Evolutionary conservation across 2,888 invertebrate genomes (phyloP).

Genomic region (Uloborus plumipes): DNA sequence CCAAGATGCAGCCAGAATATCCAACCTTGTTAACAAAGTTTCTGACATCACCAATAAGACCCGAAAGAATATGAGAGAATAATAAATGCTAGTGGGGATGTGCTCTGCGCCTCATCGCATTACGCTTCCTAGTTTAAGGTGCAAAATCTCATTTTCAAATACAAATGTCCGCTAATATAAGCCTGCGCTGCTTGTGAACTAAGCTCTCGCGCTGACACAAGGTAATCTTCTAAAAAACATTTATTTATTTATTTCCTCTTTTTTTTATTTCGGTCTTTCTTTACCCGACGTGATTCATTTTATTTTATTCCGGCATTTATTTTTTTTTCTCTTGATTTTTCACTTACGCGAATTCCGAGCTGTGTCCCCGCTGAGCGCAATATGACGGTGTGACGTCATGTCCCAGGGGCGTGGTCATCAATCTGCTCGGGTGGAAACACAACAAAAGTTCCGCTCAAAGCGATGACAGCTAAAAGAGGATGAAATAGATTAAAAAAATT

Average conservation of each 20-base stretch:
- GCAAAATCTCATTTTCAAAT: constrained; percentile 44
- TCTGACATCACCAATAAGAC: too few relatives aligned
- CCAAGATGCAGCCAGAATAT: too few relatives aligned
- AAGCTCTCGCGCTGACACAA: constrained; percentile 21
- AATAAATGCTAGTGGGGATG: not conserved
- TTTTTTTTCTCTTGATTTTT: constrained; percentile 30
- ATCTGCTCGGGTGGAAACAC: constrained; percentile 42
- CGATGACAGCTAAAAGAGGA: constrained; percentile 51
- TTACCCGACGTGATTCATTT: constrained; percentile 27
- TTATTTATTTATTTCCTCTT: constrained; percentile 8
- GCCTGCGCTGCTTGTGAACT: constrained; percentile 13
- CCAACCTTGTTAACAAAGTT: too few relatives aligned
- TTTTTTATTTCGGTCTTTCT: constrained; percentile 2
- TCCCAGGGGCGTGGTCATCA: constrained; percentile 39
- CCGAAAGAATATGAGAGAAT: too few relatives aligned
- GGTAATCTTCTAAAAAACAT: constrained; percentile 34
- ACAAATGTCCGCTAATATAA: constrained; percentile 41
- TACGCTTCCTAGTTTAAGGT: constrained; percentile 1
- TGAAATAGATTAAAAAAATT: constrained; percentile 49
- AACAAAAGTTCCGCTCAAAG: constrained; percentile 34
- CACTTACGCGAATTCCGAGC: constrained; percentile 38
- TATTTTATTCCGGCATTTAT: constrained; percentile 16
- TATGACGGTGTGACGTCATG: constrained; percentile 51
- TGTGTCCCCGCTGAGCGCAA: constrained; percentile 46
- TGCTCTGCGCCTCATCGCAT: constrained; percentile 3